phyloP scores from a whole-genome alignment of 2,797 vertebrate species.

The Petrocephalus schoutedeni region DNA sequence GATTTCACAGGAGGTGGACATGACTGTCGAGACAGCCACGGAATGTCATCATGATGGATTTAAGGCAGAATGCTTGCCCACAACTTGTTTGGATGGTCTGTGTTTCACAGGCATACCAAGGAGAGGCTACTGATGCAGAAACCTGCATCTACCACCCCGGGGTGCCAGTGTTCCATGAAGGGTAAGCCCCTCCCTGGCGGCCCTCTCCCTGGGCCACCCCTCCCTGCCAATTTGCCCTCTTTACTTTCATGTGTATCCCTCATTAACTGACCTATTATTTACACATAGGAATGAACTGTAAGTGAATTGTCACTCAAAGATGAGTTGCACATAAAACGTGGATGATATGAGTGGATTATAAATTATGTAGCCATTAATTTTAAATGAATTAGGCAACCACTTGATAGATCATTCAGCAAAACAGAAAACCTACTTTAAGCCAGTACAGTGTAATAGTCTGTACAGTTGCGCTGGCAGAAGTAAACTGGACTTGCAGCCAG shows the following conservation, averaged over 20 bases:
- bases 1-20: too few species aligned
- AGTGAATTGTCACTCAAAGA: neutral
- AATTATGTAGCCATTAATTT: neutral
- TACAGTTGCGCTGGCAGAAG: too few species aligned
- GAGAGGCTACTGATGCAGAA: constrained; percentile 66
- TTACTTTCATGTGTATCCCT: neutral
- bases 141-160: constrained; percentile 80
- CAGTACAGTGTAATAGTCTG: too few species aligned
- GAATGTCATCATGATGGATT: neutral
- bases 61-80: neutral
- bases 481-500: too few species aligned
- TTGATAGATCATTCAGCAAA: neutral
- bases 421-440: neutral
- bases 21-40: neutral
- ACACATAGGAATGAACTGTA: neutral
- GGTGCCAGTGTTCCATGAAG: constrained; percentile 84
- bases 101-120: constrained; percentile 66
- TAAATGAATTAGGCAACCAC: neutral
- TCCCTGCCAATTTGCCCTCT: neutral
- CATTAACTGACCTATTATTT: neutral
- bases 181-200: constrained; percentile 60
- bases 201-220: neutral
- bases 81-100: neutral
- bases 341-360: neutral
- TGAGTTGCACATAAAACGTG: neutral